phyloP scores from a whole-genome alignment of 2,888 invertebrate species.

The Ectropis crepuscularia region DNA sequence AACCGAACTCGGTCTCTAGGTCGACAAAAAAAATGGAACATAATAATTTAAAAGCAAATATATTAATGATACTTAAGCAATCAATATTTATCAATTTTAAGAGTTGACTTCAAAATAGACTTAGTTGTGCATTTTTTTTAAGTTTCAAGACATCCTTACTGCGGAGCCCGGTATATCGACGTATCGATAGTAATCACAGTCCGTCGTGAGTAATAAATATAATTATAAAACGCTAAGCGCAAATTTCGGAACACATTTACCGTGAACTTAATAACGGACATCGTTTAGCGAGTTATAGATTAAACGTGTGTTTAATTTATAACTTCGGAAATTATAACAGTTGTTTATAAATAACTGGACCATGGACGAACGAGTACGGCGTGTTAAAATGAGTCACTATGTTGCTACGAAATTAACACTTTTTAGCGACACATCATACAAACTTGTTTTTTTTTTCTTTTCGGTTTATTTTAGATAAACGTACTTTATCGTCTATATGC shows the following conservation, averaged over 20 bases:
- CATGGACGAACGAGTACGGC: constrained; percentile 8
- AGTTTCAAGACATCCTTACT: no score
- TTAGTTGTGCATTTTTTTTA: no score
- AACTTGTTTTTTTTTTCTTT: no score
- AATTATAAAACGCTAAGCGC: constrained; percentile 32
- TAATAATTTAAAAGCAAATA: no score
- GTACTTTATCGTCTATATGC: no score
- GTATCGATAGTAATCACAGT: constrained; percentile 50
- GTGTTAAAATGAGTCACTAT: constrained; percentile 15
- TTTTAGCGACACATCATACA: constrained; percentile 5
- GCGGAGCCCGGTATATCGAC: constrained; percentile 41
- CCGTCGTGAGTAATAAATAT: constrained; percentile 39
- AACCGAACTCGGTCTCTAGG: no score
- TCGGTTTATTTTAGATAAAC: no score
- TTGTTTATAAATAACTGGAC: constrained; percentile 15
- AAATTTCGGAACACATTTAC: constrained; percentile 33
- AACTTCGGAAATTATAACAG: constrained; percentile 20
- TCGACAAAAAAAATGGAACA: no score
- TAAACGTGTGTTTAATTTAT: constrained; percentile 27
- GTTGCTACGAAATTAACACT: constrained; percentile 5
- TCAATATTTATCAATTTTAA: no score
- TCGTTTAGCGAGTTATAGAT: constrained; percentile 32
- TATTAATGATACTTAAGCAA: no score
- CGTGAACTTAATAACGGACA: constrained; percentile 33
- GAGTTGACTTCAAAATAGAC: no score